Conservation (phyloP, 1,140 invertebrate species). For the Bombus terrestris region DNA sequence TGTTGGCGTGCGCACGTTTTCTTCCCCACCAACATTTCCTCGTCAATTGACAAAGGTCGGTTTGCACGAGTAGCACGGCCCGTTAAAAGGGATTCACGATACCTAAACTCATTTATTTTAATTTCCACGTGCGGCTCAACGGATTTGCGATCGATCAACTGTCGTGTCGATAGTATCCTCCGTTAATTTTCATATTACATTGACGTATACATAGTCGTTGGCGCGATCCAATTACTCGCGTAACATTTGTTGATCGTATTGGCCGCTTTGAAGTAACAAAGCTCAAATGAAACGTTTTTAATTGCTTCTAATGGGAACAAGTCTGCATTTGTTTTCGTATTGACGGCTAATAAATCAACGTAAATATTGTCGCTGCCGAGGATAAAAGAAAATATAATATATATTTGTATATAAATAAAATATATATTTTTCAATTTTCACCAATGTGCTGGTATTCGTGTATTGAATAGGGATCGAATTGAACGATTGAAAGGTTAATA, state of each 20-base stretch:
- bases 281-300: slow-evolving; percentile 2
- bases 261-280: background rate
- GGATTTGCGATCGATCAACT: background rate
- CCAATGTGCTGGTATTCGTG: background rate
- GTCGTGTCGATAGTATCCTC: background rate
- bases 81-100: slow-evolving; percentile 8
- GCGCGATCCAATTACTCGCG: background rate
- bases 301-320: background rate
- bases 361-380: background rate
- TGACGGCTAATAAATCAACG: background rate
- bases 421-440: background rate
- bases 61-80: background rate
- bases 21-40: background rate
- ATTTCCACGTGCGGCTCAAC: background rate
- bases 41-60: slow-evolving; percentile 30
- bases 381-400: background rate
- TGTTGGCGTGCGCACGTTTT: slow-evolving; percentile 6
- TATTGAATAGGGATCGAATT: background rate
- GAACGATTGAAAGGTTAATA: background rate
- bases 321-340: background rate
- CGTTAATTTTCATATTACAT: slow-evolving; percentile 16
- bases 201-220: background rate
- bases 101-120: slow-evolving; percentile 27
- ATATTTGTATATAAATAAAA: too few species aligned
- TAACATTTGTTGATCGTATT: background rate